Conservation (phyloP, 2,113 vertebrate species). For the Rhynchopsitta pachyrhyncha region DNA sequence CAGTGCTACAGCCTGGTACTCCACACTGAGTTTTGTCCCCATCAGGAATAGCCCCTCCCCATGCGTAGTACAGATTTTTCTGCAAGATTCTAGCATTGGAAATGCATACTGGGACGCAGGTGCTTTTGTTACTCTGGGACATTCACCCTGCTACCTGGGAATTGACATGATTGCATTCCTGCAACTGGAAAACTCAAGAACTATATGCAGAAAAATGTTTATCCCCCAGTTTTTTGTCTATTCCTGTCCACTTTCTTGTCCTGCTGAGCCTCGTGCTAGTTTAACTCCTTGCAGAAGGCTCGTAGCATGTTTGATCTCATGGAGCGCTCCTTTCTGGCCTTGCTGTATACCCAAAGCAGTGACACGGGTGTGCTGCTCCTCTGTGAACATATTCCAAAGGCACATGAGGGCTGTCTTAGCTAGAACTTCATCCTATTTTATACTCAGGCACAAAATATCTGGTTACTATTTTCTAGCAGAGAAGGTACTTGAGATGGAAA, state of each 20-base stretch:
- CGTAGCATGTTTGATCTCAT: rapidly evolving
- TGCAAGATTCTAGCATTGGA: neutral
- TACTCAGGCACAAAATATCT: neutral
- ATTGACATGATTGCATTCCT: neutral
- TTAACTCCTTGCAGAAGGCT: neutral
- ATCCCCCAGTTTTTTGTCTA: neutral
- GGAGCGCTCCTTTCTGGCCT: neutral
- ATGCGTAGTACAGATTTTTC: neutral
- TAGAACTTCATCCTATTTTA: neutral
- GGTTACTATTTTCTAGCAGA: neutral
- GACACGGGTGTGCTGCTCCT: neutral
- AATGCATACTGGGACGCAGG: neutral
- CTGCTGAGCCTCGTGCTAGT: neutral
- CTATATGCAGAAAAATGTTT: neutral
- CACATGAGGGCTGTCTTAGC: neutral
- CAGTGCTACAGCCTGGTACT: neutral
- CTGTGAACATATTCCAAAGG: neutral
- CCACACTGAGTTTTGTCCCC: neutral
- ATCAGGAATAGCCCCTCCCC: neutral
- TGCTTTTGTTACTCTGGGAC: neutral
- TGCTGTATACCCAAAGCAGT: neutral
- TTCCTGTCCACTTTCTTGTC: neutral
- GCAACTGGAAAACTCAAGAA: neutral
- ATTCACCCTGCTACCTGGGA: neutral
- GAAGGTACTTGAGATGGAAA: neutral